Evolutionary conservation across 2,113 vertebrate species (phyloP).

Genomic region (Cynopterus brachyotis): DNA sequence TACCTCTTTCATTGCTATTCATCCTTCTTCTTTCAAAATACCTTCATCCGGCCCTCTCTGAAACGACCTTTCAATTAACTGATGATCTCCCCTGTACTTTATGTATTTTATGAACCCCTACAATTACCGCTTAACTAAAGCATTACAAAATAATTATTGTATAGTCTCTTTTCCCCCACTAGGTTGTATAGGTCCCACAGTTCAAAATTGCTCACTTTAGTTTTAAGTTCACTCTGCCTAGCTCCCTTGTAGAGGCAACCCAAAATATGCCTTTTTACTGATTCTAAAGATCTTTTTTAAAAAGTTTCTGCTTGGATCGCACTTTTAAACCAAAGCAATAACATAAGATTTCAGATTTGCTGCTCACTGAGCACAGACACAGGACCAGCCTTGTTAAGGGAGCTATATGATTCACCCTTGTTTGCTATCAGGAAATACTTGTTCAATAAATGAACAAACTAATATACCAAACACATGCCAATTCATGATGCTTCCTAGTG

Average conservation of each 20-base stretch:
- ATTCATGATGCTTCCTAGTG: background rate
- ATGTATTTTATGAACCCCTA: background rate
- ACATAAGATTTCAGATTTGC: background rate
- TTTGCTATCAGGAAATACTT: background rate
- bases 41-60: background rate
- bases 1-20: background rate
- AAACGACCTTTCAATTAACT: background rate
- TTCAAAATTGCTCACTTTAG: background rate
- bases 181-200: background rate
- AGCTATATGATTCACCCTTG: background rate
- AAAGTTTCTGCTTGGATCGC: background rate
- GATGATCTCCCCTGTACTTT: background rate
- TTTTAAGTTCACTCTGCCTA: background rate
- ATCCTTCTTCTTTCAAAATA: background rate
- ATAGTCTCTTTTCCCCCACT: background rate
- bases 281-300: background rate
- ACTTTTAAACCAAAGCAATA: slow-evolving; percentile 7
- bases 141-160: background rate
- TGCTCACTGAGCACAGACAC: background rate
- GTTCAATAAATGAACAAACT: background rate
- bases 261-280: background rate
- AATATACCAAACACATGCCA: background rate
- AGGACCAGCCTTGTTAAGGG: background rate
- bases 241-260: background rate
- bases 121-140: slow-evolving; percentile 16